Evolutionary conservation across 1,140 invertebrate genomes (phyloP), one percentile per base, ranked within the genome.

Genomic region (Drosophila tropicalis): DNA sequence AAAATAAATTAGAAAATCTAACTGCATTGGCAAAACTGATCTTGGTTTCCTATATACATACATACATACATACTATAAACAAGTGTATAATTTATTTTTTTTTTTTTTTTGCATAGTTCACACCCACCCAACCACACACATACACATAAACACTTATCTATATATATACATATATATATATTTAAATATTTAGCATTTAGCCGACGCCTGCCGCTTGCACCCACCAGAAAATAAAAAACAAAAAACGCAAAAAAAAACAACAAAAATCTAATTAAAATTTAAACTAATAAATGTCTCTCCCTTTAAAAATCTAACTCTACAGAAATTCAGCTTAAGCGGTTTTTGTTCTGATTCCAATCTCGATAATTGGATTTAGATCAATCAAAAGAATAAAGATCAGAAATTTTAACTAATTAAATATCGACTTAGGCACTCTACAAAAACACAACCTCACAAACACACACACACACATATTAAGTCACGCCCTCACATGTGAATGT

Each of bases 41-140:
- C 44, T 51, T 51, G 44, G 44, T 51, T 51, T 51, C 4, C 44
- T 51, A 51, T 51, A 51, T 51, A n/a, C n/a, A n/a, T n/a, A n/a
- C n/a, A n/a, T n/a, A n/a, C n/a, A n/a, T n/a, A n/a, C n/a, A n/a
- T n/a, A n/a, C n/a, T n/a, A n/a, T n/a, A n/a, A n/a, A n/a, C n/a
- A n/a, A n/a, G n/a, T n/a, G n/a, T n/a, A n/a, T n/a, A n/a, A n/a
- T n/a, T n/a, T n/a, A n/a, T n/a, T 22, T 12, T 51, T 19, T 65
- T 74, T 79, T 87, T 87, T 62, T 74, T 79, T 87, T 87, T 79
- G 82, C 82, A 87, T 86, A 85, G 82, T 86, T 55, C 68, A 86
- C 68, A 86, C 74, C 22, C 22, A 25, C 1, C 22, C 22, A 25
- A 25, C 22, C 22, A 81, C 61, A 71, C 47, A 25, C 40, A 72